Conservation (phyloP, 2,113 vertebrate species). For the Tragelaphus scriptus region DNA sequence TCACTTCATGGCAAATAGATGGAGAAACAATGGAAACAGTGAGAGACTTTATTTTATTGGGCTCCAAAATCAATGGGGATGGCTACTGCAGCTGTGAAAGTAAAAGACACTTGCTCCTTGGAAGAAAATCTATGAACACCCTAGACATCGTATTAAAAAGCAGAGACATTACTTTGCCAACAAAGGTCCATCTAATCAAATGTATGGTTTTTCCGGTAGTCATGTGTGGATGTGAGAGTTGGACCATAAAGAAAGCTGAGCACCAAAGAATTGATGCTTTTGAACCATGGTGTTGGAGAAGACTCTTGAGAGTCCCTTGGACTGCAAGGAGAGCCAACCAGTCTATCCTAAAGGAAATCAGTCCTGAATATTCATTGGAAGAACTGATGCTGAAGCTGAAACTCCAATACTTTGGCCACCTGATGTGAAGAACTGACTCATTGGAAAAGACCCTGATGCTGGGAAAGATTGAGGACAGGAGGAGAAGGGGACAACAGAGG, state of each 20-base stretch:
- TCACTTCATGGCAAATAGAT: not conserved
- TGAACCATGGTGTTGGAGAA: not conserved
- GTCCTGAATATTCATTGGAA: not conserved
- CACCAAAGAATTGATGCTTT: not conserved
- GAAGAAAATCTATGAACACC: not conserved
- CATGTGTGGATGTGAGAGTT: not conserved
- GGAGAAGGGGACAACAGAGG: accelerated
- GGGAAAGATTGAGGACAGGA: not conserved
- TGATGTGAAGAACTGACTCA: not conserved
- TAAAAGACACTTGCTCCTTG: not conserved
- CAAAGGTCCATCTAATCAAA: not conserved
- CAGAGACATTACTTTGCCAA: not conserved
- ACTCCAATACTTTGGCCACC: not conserved
- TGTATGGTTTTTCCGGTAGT: not conserved
- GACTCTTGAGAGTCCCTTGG: not conserved
- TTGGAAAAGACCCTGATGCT: not conserved
- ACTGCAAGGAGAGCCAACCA: not conserved
- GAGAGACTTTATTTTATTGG: not conserved
- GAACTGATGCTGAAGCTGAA: not conserved
- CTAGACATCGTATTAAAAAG: not conserved
- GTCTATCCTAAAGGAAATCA: not conserved
- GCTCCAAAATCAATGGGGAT: not conserved
- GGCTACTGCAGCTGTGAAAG: not conserved
- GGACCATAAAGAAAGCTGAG: not conserved
- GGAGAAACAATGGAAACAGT: not conserved